A percentile compares a stretch with the other conserved stretches of the same genome.
phyloP scores from a whole-genome alignment of 2,888 invertebrate species.

The Oxyteleia sp. region DNA sequence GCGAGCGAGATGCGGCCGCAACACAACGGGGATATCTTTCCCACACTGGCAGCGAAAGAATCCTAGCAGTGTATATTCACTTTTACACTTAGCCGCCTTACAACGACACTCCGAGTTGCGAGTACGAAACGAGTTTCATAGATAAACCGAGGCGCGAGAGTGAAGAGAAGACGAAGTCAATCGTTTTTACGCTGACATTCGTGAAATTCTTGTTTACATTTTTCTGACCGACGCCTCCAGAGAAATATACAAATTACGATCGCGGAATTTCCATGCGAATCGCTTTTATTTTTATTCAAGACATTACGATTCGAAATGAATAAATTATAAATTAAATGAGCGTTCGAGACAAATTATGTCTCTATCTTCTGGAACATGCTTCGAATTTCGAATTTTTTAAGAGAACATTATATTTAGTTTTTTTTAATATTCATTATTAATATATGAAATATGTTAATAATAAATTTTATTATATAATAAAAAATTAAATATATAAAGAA shows the following conservation, averaged over 20 bases:
- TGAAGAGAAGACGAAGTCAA: conserved; percentile 24
- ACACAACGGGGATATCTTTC: conserved; percentile 42
- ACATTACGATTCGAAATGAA: background rate
- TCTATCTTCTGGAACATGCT: too few relatives aligned
- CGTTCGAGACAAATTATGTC: too few relatives aligned
- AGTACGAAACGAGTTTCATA: conserved; percentile 48
- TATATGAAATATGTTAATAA: too few relatives aligned
- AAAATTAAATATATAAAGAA: too few relatives aligned
- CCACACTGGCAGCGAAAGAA: conserved; percentile 46
- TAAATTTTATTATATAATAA: too few relatives aligned
- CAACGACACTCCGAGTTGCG: conserved; percentile 33
- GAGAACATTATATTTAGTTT: too few relatives aligned
- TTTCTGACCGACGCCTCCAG: background rate
- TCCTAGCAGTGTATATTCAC: conserved; percentile 45
- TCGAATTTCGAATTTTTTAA: too few relatives aligned
- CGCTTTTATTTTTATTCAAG: background rate
- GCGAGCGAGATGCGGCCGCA: conserved; percentile 18
- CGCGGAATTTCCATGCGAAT: conserved; percentile 3
- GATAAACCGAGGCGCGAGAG: conserved; percentile 42
- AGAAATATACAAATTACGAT: conserved; percentile 13
- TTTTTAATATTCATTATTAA: too few relatives aligned
- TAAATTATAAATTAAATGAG: too few relatives aligned
- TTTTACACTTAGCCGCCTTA: conserved; percentile 48
- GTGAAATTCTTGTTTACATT: conserved; percentile 26
- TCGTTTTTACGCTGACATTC: conserved; percentile 42